Percentiles rank a stretch among this genome's conserved stretches.
Evolutionary conservation across 2,888 invertebrate genomes (phyloP).

Genomic region (Microctonus hyperodae): DNA sequence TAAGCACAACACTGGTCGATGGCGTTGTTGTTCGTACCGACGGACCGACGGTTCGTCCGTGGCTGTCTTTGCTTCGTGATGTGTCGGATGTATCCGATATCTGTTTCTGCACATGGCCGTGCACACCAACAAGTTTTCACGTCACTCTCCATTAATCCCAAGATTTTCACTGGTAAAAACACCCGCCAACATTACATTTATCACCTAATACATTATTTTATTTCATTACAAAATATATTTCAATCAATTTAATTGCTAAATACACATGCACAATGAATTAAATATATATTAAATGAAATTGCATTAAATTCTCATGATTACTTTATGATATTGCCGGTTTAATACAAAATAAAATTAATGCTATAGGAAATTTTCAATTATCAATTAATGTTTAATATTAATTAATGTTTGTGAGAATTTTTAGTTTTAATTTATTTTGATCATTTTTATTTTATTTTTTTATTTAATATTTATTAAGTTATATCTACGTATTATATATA

Average conservation of each 20-base stretch:
- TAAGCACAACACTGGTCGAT: too few relatives aligned
- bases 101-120: conserved; percentile 62
- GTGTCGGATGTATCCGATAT: conserved; percentile 57
- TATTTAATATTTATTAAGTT: conserved; percentile 1
- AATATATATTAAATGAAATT: not conserved
- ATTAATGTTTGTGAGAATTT: not conserved
- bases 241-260: not conserved
- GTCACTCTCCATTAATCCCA: conserved; percentile 48
- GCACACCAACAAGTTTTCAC: conserved; percentile 50
- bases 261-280: not conserved
- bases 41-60: conserved; percentile 55
- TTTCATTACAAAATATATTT: not conserved
- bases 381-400: not conserved
- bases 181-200: conserved; percentile 6
- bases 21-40: conserved; percentile 52
- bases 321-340: conserved; percentile 1
- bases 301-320: not conserved
- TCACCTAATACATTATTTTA: not conserved
- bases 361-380: not conserved
- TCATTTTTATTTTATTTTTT: conserved; percentile 4
- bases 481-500: conserved; percentile 30
- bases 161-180: conserved; percentile 52
- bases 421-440: not conserved
- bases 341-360: not conserved
- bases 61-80: conserved; percentile 57